phyloP scores from a whole-genome alignment of 2,113 vertebrate genomes.

The Albula goreensis region DNA sequence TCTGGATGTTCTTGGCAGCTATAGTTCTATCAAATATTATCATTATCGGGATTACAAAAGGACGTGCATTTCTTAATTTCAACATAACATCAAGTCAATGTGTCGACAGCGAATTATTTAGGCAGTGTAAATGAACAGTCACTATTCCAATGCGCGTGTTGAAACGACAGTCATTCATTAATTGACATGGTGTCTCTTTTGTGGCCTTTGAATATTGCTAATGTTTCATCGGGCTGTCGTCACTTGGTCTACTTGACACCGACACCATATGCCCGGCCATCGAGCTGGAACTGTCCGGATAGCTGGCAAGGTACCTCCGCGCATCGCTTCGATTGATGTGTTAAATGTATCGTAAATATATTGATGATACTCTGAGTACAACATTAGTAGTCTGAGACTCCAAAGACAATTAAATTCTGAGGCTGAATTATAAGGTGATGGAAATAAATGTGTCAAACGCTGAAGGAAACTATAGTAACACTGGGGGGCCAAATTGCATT shows the following conservation, averaged over 20 bases:
- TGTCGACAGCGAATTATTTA: not conserved
- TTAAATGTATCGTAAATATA: not conserved
- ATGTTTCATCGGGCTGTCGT: not conserved
- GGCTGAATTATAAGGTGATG: too few relatives aligned
- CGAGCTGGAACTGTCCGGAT: not conserved
- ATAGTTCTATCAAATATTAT: not conserved
- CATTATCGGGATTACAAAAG: not conserved
- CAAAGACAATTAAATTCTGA: not conserved
- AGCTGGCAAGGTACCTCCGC: not conserved
- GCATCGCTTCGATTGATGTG: not conserved
- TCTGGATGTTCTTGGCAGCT: not conserved
- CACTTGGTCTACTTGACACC: not conserved
- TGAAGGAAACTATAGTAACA: too few relatives aligned
- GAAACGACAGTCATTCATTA: not conserved
- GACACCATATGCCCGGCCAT: conserved; percentile 6
- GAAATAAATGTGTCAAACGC: too few relatives aligned
- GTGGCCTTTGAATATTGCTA: not conserved
- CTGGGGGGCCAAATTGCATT: too few relatives aligned
- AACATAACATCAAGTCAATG: not conserved
- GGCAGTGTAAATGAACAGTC: not conserved
- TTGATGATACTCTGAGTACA: not conserved
- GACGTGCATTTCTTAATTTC: not conserved
- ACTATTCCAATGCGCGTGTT: not conserved
- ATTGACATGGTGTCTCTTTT: not conserved
- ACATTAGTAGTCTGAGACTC: not conserved